Percentiles rank a stretch among this genome's conserved stretches.
phyloP scores from a whole-genome alignment of 2,113 vertebrate genomes.

The Connochaetes taurinus region DNA sequence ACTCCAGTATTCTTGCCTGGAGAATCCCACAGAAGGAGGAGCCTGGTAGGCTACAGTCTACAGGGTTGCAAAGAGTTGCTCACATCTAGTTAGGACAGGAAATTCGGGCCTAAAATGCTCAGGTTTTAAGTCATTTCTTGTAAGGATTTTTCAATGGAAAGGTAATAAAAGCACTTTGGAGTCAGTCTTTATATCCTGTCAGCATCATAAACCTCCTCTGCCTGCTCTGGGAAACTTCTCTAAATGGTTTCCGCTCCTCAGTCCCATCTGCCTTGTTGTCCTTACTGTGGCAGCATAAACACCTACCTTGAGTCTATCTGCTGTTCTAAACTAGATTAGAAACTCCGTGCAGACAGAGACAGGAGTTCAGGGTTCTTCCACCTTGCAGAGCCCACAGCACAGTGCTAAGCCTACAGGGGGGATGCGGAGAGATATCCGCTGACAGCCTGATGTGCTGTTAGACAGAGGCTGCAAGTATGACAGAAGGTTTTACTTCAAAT shows the following conservation, averaged over 20 bases:
- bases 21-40: no score
- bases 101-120: background rate
- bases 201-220: background rate
- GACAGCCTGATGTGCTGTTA: background rate
- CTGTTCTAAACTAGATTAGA: background rate
- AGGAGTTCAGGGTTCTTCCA: background rate
- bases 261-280: background rate
- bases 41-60: no score
- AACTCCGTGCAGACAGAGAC: background rate
- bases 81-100: background rate
- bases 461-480: background rate
- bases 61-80: no score
- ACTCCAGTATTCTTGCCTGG: no score
- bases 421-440: fast-evolving
- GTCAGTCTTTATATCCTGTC: background rate
- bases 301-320: background rate
- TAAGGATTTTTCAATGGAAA: background rate
- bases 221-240: background rate
- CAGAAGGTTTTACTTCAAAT: background rate
- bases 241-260: background rate
- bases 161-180: background rate
- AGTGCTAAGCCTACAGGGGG: background rate
- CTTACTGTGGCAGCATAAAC: background rate
- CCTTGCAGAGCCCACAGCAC: background rate
- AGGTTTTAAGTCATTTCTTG: background rate